These are phyloP conservation scores for Avahi laniger DNA, from an alignment of 2,797 vertebrate species.

Conservation along the genomic window DNA sequence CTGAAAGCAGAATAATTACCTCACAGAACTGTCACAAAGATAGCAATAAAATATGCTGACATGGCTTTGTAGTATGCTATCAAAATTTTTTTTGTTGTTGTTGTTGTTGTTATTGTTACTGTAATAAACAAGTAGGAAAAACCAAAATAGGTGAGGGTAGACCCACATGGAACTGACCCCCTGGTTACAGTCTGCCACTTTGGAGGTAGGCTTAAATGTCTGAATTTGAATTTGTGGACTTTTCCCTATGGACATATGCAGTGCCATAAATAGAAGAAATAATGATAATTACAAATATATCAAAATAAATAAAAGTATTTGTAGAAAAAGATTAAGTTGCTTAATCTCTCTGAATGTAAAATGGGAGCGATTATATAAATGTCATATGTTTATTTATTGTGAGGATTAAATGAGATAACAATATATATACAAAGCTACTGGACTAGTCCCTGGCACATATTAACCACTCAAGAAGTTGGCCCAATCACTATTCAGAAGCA, in stretches of 20 bases:
- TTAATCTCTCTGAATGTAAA: conserved; percentile 41
- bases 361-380: conserved; percentile 18
- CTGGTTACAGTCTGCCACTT: neutral
- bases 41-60: neutral
- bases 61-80: neutral
- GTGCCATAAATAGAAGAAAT: neutral
- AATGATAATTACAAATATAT: neutral
- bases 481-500: neutral
- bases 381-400: conserved; percentile 31
- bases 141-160: neutral
- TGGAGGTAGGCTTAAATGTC: neutral
- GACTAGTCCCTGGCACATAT: neutral
- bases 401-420: neutral
- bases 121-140: neutral
- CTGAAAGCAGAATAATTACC: conserved; percentile 4
- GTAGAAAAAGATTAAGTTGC: neutral
- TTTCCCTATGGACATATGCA: neutral
- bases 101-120: neutral
- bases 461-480: neutral
- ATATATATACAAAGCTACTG: neutral
- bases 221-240: neutral
- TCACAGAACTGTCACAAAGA: neutral
- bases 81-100: neutral
- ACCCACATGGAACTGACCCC: neutral
- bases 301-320: neutral